These are phyloP conservation scores for Ptychoptera albimana DNA, from an alignment of 2,888 invertebrate species.

Conservation along the genomic window DNA sequence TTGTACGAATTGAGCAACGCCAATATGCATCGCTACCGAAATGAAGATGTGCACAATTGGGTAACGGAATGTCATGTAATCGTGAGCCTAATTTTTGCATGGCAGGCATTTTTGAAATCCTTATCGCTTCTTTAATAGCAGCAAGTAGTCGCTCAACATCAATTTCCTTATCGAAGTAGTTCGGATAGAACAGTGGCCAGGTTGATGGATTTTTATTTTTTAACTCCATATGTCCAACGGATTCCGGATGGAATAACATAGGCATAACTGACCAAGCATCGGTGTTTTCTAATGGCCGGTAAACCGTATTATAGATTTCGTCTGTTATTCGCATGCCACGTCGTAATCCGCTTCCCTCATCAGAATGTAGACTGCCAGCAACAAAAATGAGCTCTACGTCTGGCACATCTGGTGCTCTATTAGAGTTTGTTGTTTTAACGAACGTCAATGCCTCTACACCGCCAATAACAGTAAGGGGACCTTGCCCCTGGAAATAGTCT, in stretches of 20 bases:
- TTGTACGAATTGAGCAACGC: constrained; percentile 43
- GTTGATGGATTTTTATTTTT: constrained; percentile 55
- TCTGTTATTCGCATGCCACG: constrained; percentile 39
- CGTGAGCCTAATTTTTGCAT: constrained; percentile 39
- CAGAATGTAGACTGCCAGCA: constrained; percentile 44
- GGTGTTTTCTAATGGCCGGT: constrained; percentile 34
- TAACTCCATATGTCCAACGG: constrained; percentile 48
- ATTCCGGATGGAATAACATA: constrained; percentile 55
- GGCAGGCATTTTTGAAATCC: constrained; percentile 38
- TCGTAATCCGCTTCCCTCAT: constrained; percentile 37
- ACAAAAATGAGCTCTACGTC: constrained; percentile 49
- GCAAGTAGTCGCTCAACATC: constrained; percentile 44
- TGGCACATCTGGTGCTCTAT: constrained; percentile 42
- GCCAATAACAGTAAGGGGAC: constrained; percentile 37
- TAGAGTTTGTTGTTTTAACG: constrained; percentile 38
- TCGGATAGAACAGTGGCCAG: constrained; percentile 62
- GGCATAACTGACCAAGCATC: constrained; percentile 47
- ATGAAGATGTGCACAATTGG: constrained; percentile 31
- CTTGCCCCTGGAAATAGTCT: constrained; percentile 24
- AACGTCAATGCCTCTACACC: constrained; percentile 52
- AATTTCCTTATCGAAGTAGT: constrained; percentile 53
- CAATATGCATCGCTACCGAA: constrained; percentile 47
- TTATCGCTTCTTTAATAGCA: constrained; percentile 43
- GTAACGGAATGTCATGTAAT: constrained; percentile 33
- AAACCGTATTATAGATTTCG: constrained; percentile 36